Evolutionary conservation across 1,140 invertebrate genomes (phyloP).

Genomic region (Zaprionus gabonicus): DNA sequence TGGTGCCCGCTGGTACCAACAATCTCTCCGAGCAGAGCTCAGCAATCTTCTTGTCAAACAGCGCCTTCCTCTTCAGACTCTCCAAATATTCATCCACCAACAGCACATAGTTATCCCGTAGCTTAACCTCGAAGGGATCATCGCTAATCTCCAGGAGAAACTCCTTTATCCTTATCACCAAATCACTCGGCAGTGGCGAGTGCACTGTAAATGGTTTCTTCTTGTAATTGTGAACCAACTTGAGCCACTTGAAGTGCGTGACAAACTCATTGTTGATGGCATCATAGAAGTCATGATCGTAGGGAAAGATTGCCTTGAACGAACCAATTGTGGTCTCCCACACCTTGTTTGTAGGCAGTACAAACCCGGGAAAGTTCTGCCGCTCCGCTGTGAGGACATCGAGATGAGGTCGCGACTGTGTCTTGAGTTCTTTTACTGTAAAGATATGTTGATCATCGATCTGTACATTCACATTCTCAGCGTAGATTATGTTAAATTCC

Average conservation of each 20-base stretch:
- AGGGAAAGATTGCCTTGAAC: constrained; percentile 92
- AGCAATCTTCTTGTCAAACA: constrained; percentile 91
- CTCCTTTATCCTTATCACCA: constrained; percentile 93
- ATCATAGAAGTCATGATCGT: constrained; percentile 96
- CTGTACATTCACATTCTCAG: constrained; percentile 85
- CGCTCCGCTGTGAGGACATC: constrained; percentile 89
- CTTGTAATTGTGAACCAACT: constrained; percentile 90
- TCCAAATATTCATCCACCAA: constrained; percentile 98
- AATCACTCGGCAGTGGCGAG: constrained; percentile 92
- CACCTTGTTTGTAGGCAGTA: constrained; percentile 89
- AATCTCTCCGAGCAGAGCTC: constrained; percentile 92
- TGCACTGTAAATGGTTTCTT: constrained; percentile 88
- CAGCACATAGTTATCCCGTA: constrained; percentile 98
- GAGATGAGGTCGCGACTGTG: constrained; percentile 86
- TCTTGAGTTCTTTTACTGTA: constrained; percentile 89
- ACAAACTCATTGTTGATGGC: constrained; percentile 96
- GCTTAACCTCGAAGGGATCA: constrained; percentile 98
- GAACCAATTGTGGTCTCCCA: constrained; percentile 90
- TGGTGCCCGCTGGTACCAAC: constrained; percentile 92
- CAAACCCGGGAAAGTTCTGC: constrained; percentile 89
- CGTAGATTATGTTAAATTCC: constrained; percentile 72
- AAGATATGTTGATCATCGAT: constrained; percentile 92
- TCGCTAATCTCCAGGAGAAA: constrained; percentile 96
- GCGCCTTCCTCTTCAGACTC: constrained; percentile 94
- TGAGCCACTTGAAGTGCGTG: constrained; percentile 96